Percentiles rank a stretch among this genome's conserved stretches.
These are phyloP conservation scores for Octodonta nipae DNA, from an alignment of 2,888 invertebrate genomes.

Conservation along the genomic window DNA sequence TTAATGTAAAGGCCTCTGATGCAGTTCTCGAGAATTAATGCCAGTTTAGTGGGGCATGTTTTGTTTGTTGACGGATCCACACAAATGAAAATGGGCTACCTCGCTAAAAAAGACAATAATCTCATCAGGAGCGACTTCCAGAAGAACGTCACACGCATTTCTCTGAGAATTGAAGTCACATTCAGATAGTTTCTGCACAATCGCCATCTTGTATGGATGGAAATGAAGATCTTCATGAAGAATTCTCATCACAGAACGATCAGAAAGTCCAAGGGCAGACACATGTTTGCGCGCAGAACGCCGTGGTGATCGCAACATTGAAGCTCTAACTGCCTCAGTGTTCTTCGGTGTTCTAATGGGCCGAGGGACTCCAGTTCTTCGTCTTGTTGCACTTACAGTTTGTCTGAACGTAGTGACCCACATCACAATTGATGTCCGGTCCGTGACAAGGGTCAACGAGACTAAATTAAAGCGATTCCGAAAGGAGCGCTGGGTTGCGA, in stretches of 20 bases:
- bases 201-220: slow-evolving; percentile 3
- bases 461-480: no score
- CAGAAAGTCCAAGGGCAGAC: slow-evolving; percentile 5
- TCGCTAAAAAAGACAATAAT: slow-evolving; percentile 3
- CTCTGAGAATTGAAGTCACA: no score
- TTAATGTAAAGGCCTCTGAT: no score
- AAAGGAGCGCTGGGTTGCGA: no score
- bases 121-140: slow-evolving; percentile 1
- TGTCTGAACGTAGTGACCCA: no score
- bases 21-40: no score
- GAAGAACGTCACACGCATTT: slow-evolving; percentile 3
- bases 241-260: slow-evolving; percentile 4
- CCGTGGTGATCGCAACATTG: slow-evolving; percentile 1
- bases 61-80: slow-evolving; percentile 3
- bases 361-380: slow-evolving; percentile 1
- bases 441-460: no score
- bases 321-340: background rate
- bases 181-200: slow-evolving; percentile 2
- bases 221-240: slow-evolving; percentile 4
- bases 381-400: background rate
- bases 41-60: background rate
- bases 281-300: slow-evolving; percentile 3
- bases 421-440: no score
- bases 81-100: slow-evolving; percentile 3
- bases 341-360: slow-evolving; percentile 1